Percentiles rank a stretch among this genome's conserved stretches.
Evolutionary conservation across 2,888 invertebrate genomes (phyloP).

Genomic region (Periphyllus acericola): DNA sequence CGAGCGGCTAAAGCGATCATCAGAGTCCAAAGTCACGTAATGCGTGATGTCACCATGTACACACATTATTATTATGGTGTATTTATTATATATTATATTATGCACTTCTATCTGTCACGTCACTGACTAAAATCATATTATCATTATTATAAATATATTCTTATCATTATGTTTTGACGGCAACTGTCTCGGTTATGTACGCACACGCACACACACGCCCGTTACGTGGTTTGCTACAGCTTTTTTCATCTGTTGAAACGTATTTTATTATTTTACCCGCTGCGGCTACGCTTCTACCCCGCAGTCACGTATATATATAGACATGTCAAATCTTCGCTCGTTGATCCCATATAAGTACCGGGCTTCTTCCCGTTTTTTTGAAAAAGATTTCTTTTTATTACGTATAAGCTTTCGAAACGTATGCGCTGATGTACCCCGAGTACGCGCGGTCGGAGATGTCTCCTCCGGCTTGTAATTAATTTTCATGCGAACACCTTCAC

Average conservation of each 20-base stretch:
- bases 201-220: not conserved
- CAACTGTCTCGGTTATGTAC: not conserved
- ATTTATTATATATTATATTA: not conserved
- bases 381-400: too few relatives aligned
- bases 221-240: too few relatives aligned
- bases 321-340: not conserved
- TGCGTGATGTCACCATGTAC: not conserved
- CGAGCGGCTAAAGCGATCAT: constrained; percentile 36
- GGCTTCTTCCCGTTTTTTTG: too few relatives aligned
- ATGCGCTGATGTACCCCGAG: too few relatives aligned
- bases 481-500: too few relatives aligned
- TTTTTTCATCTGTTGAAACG: not conserved
- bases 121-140: not conserved
- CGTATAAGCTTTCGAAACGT: too few relatives aligned
- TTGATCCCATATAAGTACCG: too few relatives aligned
- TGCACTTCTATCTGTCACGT: not conserved
- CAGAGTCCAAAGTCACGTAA: constrained; percentile 37
- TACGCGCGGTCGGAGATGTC: too few relatives aligned
- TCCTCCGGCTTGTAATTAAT: too few relatives aligned
- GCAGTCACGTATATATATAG: not conserved
- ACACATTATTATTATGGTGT: too few relatives aligned
- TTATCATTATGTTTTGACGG: not conserved
- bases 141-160: not conserved
- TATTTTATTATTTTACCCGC: not conserved
- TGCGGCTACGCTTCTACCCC: not conserved